Base-by-base conservation (phyloP, 2,113 vertebrate genomes). In the Dipodomys ordii region DNA sequence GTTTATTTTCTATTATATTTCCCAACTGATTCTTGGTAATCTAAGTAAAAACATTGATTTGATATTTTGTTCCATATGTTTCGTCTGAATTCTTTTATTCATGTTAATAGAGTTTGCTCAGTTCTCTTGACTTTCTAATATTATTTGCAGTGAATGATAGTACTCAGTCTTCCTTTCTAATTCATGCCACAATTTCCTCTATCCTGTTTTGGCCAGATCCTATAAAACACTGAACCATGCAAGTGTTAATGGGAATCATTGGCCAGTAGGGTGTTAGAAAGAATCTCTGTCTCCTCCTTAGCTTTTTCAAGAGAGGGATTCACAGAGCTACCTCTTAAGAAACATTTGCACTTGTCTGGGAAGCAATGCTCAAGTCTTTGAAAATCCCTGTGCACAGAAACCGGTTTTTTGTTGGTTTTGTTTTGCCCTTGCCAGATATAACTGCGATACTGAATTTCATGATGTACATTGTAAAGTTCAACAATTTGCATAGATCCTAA, bases 11-110 rank as follows among this genome's bases (percentile, higher is more conserved):
- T 73, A 82, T 88, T 94, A 53, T 57, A 76, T 85, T 95, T 94
- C 46, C 68, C 82, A 73, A 69, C 20, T 28, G 81, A 78, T 91
- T 78, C 35, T 67, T 94, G 53, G 87, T 69, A 62, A 39, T 67
- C 15, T 85, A 73, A 87, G 60, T 95, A 85, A 93, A 49, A 93
- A 96, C 90, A 95, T 76, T 94, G 73, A 76, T 90, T 94, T 95
- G 25, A 30, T 71, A 82, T 82, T 91, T 95, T 80, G 49, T 39
- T 84, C 12, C 53, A 57, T 92, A 79, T 90, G 65, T 44, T 79
- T 91, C 15, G 15, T 57, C 9, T 87, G 28, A 88, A 86, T 23
- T 57, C 39, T 84, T 76, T 57, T 25, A 57, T 78, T 83, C 10
- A 84, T 77, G 87, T 87, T 76, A 64, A 71, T 84, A 81, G 76